Evolutionary conservation across 2,113 vertebrate genomes (phyloP), one percentile per base, ranked within the genome.

Genomic region (Balaeniceps rex): DNA sequence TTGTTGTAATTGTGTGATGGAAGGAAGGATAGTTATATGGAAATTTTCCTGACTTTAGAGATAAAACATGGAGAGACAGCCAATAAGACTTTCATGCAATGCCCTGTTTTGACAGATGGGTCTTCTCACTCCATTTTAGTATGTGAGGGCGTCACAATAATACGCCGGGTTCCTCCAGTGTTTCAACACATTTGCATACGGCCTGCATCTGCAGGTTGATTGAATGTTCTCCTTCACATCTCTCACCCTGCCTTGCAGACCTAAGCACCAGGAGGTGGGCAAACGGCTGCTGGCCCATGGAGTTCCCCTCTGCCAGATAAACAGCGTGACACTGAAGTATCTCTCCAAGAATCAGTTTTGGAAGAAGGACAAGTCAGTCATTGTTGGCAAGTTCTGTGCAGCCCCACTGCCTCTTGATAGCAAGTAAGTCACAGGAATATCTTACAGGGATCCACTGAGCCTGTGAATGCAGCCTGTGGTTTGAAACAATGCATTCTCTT

Each of bases 331-430:
- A 12, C 82, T 98, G 77, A 97, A 96, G 47, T 91, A 98, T 14
- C 94, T 92, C 19, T 80, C 96, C 79, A 91, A 86, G 58, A 88
- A 63, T 7, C 51, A 7, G 0, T 87, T 97, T n/a, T 98, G 97
- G 97, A 96, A 29, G 71, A 98, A 90, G 87, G 95, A 98, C 11
- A 86, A 64, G 38, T 36, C 84, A 26, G 61, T 33, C 7, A 19
- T 98, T 24, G 33, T 33, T 0, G 98, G 98, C 88, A 97, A 47
- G 36, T 97, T 98, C 96, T 98, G 98, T 54, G 94, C 93, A 4
- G 95, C 96, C 0, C 86, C 78, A 0, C 86, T 98, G 87, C 98
- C 98, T 4, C 82, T 98, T 33, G 38, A 88, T 19, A 95, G 92
- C 94, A 97, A 94, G 98, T 98, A 97, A 96, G 93, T 74, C 54